Evolutionary conservation across 1,140 invertebrate species (phyloP).

Genomic region (Microplitis demolitor): DNA sequence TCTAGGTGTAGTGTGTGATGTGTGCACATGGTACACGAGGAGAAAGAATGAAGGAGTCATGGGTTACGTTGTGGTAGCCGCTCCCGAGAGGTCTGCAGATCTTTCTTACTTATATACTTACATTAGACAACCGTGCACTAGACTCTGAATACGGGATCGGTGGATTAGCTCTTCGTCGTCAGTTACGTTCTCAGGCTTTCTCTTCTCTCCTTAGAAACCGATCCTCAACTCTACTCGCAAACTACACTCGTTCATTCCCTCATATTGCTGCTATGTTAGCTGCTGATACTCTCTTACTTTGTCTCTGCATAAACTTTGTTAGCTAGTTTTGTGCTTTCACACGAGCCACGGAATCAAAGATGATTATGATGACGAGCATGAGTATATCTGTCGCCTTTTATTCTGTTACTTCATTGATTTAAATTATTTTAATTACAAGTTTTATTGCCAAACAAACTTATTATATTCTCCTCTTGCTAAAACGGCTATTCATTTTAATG

Average conservation of each 20-base stretch:
- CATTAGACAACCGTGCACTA: constrained; percentile 33
- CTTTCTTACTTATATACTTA: neutral
- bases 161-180: constrained; percentile 35
- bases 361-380: constrained; percentile 4
- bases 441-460: too few species aligned
- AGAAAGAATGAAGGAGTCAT: constrained; percentile 5
- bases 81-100: constrained; percentile 39
- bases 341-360: constrained; percentile 38
- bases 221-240: constrained; percentile 37
- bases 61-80: constrained; percentile 35
- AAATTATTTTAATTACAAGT: too few species aligned
- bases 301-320: neutral
- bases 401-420: too few species aligned
- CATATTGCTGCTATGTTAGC: too few species aligned
- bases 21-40: neutral
- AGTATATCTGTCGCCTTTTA: too few species aligned
- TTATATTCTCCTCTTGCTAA: too few species aligned
- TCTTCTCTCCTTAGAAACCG: constrained; percentile 56
- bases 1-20: neutral
- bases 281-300: neutral
- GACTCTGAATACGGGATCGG: constrained; percentile 42
- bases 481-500: too few species aligned
- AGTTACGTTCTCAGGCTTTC: constrained; percentile 60
- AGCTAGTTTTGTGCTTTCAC: constrained; percentile 52
- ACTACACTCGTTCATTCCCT: neutral